A percentile compares a stretch with the other conserved stretches of the same genome.
Conservation (phyloP, 1,140 invertebrate species). For the Ostrea denselamellosa region DNA sequence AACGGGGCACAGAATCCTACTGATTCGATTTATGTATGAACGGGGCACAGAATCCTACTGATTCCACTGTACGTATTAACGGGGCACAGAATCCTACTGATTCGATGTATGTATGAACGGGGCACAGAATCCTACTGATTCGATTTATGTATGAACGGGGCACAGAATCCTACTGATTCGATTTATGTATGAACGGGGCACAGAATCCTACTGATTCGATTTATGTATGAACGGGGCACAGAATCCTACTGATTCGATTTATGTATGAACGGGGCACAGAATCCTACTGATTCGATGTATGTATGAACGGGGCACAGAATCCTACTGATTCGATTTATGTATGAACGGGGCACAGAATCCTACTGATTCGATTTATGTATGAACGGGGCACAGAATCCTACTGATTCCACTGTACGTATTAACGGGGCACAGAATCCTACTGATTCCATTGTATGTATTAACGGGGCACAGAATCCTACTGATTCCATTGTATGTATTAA, state of each 20-base stretch:
- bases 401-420: neutral
- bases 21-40: neutral
- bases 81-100: slow-evolving; percentile 20
- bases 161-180: neutral
- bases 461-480: slow-evolving; percentile 17
- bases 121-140: neutral
- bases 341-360: slow-evolving; percentile 19
- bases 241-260: neutral
- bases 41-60: slow-evolving; percentile 7
- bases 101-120: neutral
- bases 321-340: neutral
- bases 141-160: neutral
- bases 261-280: slow-evolving; percentile 27
- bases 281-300: neutral
- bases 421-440: slow-evolving; percentile 28
- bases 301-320: slow-evolving; percentile 32
- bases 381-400: slow-evolving; percentile 11
- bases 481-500: neutral
- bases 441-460: neutral
- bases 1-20: slow-evolving; percentile 13
- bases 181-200: slow-evolving; percentile 2
- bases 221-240: slow-evolving; percentile 19
- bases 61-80: neutral
- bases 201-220: neutral
- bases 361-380: neutral